Base-by-base conservation (phyloP, 2,113 vertebrate species). In the Ochotona curzoniae region DNA sequence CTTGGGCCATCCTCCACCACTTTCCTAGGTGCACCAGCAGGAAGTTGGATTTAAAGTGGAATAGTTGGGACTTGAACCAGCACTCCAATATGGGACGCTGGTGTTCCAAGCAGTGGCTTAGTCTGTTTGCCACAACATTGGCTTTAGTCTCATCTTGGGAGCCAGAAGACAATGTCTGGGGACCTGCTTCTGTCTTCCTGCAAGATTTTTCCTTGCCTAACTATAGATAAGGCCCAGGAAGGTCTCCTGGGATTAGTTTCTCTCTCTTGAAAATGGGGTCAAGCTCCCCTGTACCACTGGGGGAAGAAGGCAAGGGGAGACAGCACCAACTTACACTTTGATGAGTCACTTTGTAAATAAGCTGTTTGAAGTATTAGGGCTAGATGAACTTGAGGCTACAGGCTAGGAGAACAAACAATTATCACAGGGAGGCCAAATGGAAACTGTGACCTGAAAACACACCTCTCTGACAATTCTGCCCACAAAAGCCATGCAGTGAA, bases 401-500 rank as follows among this genome's bases (percentile, higher is more conserved):
- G 49, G 67, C 13, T 64, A 21, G 13, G 20, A 64, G 75, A n/a
- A 70, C 66, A 84, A 69, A 35, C 18, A 35, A 78, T 64, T 44
- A 21, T 23, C 38, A n/a, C 3, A 47, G 20, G n/a, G 1, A 70
- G 25, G 17, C n/a, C 61, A 25, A 66, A 64, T 30, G 14, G 23
- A 81, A 82, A 95, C 82, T 44, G 35, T 83, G 49, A 51, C 57
- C 64, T 61, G 18, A 71, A 93, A 93, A 85, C 9, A 15, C n/a
- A 51, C 74, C 75, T 89, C 64, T 54, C 61, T 78, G 79, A 93
- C 63, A 83, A 78, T 57, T 93, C 47, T 51, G 85, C 14, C 32
- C 61, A 90, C 75, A 88, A 95, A 90, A 90, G 82, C 85, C 25
- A 91, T 23, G 1, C 32, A 83, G 83, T 8, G 66, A 87, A 82